These are phyloP conservation scores for Mya arenaria DNA, from an alignment of 1,140 invertebrate genomes.

Conservation along the genomic window DNA sequence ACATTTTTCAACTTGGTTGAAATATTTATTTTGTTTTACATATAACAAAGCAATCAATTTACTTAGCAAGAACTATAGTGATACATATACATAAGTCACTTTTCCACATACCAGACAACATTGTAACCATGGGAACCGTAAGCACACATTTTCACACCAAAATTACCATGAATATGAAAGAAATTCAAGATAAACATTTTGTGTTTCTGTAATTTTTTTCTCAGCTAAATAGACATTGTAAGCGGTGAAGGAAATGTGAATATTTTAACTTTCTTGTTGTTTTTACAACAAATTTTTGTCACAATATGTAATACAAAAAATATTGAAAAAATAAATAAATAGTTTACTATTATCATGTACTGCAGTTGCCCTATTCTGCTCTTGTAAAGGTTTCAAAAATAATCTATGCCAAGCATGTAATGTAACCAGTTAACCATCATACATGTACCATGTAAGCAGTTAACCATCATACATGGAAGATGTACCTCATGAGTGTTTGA, in stretches of 20 bases:
- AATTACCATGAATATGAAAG: slow-evolving; percentile 1
- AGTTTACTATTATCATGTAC: no score
- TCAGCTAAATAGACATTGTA: neutral
- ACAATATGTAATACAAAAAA: neutral
- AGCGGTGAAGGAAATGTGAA: neutral
- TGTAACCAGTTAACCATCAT: no score
- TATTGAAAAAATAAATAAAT: neutral
- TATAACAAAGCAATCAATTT: slow-evolving; percentile 49
- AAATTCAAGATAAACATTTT: neutral
- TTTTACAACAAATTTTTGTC: neutral
- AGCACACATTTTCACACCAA: slow-evolving; percentile 10
- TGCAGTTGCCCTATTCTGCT: no score
- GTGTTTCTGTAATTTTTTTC: neutral
- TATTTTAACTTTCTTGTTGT: neutral
- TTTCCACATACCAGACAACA: slow-evolving; percentile 10
- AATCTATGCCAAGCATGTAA: no score
- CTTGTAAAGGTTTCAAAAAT: no score
- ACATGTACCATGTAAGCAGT: no score
- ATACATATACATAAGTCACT: no score
- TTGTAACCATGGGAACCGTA: slow-evolving; percentile 8
- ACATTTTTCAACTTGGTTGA: slow-evolving; percentile 48
- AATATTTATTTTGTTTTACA: slow-evolving; percentile 53
- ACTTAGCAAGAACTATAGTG: slow-evolving; percentile 24
- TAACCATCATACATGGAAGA: no score
- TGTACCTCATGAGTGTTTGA: no score